A percentile compares a stretch with the other conserved stretches of the same genome.
Evolutionary conservation across 2,888 invertebrate genomes (phyloP).

Genomic region (Scelioninae gen. 2): DNA sequence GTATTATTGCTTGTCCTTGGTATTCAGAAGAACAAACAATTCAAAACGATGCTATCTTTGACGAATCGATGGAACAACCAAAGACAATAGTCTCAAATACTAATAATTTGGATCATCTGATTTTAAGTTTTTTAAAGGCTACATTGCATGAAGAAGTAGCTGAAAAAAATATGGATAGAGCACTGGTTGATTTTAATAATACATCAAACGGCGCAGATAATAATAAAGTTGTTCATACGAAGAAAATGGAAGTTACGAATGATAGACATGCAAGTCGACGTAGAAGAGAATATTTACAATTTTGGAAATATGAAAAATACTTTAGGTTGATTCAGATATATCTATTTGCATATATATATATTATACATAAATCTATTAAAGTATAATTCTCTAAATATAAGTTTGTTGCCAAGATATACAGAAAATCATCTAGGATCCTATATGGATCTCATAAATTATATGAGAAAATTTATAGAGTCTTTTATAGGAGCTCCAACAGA

Average conservation of each 20-base stretch:
- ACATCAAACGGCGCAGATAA: slow-evolving; percentile 12
- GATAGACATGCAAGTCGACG: slow-evolving; percentile 47
- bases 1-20: slow-evolving; percentile 72
- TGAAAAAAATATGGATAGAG: slow-evolving; percentile 29
- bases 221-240: slow-evolving; percentile 61
- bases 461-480: no score
- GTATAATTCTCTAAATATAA: not conserved
- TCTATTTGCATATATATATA: not conserved
- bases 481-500: no score
- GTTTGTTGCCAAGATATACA: no score
- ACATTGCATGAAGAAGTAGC: slow-evolving; percentile 64
- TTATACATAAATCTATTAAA: not conserved
- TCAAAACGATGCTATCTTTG: slow-evolving; percentile 15
- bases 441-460: no score
- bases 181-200: slow-evolving; percentile 34
- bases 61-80: slow-evolving; percentile 37
- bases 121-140: slow-evolving; percentile 69
- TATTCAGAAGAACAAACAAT: slow-evolving; percentile 54
- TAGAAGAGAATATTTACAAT: slow-evolving; percentile 66
- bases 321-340: slow-evolving; percentile 43
- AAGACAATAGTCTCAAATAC: slow-evolving; percentile 50
- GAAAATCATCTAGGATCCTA: no score
- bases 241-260: slow-evolving; percentile 60
- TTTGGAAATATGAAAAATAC: slow-evolving; percentile 64
- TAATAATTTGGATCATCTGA: slow-evolving; percentile 64